These are phyloP conservation scores for Cyphomyrus plagiostoma DNA, from an alignment of 2,113 vertebrate genomes.

Conservation along the genomic window DNA sequence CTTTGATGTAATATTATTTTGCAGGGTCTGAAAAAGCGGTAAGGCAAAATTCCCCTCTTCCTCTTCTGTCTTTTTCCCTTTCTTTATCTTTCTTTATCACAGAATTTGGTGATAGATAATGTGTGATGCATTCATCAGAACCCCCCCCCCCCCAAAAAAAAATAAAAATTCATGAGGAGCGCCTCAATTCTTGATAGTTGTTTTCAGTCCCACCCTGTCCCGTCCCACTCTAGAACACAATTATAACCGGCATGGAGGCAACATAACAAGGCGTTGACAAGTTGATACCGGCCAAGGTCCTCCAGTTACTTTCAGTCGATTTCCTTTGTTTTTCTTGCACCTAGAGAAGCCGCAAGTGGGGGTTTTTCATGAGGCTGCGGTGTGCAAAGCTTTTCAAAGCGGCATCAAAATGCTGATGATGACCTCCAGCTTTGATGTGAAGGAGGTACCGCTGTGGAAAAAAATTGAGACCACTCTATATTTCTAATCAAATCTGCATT, in stretches of 20 bases:
- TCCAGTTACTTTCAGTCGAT: not conserved
- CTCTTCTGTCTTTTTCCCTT: not conserved
- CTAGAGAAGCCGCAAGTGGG: not conserved
- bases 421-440: not conserved
- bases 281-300: not conserved
- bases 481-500: too few relatives aligned
- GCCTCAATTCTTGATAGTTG: not conserved
- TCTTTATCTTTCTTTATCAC: not conserved
- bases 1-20: not conserved
- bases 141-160: too few relatives aligned
- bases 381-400: not conserved
- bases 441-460: too few relatives aligned
- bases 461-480: too few relatives aligned
- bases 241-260: not conserved
- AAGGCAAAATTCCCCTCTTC: not conserved
- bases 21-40: not conserved
- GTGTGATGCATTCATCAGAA: not conserved
- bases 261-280: not conserved
- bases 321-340: conserved; percentile 12
- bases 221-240: not conserved
- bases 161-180: too few relatives aligned
- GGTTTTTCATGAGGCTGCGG: not conserved
- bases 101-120: not conserved
- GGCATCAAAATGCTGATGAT: not conserved
- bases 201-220: not conserved